Conservation (phyloP, 2,113 vertebrate genomes). For the Cebidichthys violaceus region DNA sequence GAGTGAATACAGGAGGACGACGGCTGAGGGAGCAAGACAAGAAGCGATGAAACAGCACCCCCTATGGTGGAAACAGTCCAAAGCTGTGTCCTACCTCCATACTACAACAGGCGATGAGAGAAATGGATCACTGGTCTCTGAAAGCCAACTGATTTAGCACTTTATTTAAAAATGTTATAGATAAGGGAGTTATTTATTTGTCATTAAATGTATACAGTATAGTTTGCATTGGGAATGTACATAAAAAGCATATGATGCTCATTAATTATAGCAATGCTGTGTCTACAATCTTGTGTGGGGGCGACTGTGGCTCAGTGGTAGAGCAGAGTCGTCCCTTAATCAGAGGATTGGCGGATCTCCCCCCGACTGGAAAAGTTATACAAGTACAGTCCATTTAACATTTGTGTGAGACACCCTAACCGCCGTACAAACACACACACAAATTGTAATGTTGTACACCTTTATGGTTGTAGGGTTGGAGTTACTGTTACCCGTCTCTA, state of each 20-base stretch:
- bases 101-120: not conserved
- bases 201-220: not conserved
- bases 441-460: slow-evolving; percentile 9
- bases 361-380: no score
- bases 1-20: not conserved
- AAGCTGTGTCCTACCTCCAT: not conserved
- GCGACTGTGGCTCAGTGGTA: no score
- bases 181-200: not conserved
- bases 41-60: not conserved
- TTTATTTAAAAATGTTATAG: not conserved
- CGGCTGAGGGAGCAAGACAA: not conserved
- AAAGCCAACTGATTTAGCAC: not conserved
- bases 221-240: not conserved
- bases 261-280: not conserved
- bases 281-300: not conserved
- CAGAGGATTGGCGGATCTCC: no score
- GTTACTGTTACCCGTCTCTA: slow-evolving; percentile 4
- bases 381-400: no score
- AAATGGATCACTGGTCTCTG: not conserved
- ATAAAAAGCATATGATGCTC: not conserved
- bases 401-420: not conserved
- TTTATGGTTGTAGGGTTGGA: slow-evolving; percentile 26
- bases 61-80: not conserved
- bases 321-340: no score
- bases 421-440: slow-evolving; percentile 1